Evolutionary conservation across 2,888 invertebrate species (phyloP), one percentile per base, ranked within the genome.

Genomic region (Troides aeacus): DNA sequence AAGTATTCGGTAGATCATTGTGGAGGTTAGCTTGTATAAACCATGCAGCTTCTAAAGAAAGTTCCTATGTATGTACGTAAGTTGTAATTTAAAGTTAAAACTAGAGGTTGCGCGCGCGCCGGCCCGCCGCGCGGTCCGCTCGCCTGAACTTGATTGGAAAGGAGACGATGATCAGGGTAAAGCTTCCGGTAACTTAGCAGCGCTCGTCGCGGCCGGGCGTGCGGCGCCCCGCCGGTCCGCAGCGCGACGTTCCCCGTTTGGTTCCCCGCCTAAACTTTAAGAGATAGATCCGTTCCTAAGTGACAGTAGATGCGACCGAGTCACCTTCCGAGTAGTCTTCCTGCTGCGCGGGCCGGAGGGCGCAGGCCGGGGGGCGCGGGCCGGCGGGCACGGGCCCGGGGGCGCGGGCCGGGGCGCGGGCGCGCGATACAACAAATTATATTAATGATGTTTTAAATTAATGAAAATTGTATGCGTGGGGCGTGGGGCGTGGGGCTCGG

Each of bases 21-120:
- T 90, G 92, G 88, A 88, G 89, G 88, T 89, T 92, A 92, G 92
- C 92, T 92, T 92, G 91, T 92, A 92, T 86, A 92, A 92, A 92
- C 90, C 89, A 89, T 92, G 92, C 92, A 92, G 92, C 92, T 92
- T 92, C 92, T 92, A 90, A 92, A 89, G 84, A 92, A 92, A 92
- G 92, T 92, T 92, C 92, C 92, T 92, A 92, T 92, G 91, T 92
- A 92, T 91, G 91, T 92, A 92, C 90, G 90, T 92, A 92, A 92
- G 92, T 83, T 85, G 90, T 92, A 92, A 91, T 88, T 89, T 89
- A 89, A 89, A 87, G 80, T 65, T 87, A 86, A 85, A 75, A 89
- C 85, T 89, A 91, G 90, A 89, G 90, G 91, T 82, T 85, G 86
- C 78, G 74, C 72, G 73, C 67, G 83, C 77, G 76, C 74, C 89